These are phyloP conservation scores for Gorsachius goisagi DNA, from an alignment of 2,113 vertebrate genomes.

Conservation along the genomic window DNA sequence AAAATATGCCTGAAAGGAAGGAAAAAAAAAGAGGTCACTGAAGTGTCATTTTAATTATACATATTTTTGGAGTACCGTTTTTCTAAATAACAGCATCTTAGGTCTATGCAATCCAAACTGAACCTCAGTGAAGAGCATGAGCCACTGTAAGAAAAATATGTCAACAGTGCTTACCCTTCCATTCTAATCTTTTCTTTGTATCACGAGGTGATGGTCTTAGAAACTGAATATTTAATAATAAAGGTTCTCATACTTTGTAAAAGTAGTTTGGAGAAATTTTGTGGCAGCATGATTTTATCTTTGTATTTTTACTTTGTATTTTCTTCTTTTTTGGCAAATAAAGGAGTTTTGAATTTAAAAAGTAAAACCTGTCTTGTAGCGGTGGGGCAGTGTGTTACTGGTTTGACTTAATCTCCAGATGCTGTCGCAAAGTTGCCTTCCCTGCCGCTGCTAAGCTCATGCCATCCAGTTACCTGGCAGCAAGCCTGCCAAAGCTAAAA, in stretches of 20 bases:
- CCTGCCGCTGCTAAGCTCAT: background rate
- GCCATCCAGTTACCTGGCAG: background rate
- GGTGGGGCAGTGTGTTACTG: background rate
- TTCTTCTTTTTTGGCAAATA: conserved; percentile 51
- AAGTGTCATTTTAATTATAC: background rate
- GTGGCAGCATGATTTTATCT: conserved; percentile 53
- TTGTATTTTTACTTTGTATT: conserved; percentile 51
- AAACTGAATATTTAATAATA: background rate
- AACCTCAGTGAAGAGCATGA: background rate
- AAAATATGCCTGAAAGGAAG: background rate
- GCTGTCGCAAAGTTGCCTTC: background rate
- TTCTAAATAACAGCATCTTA: background rate
- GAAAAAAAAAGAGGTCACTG: background rate
- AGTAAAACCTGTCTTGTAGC: background rate
- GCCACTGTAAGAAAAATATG: background rate
- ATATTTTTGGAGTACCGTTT: rapidly evolving
- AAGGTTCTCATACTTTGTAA: background rate
- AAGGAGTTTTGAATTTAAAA: conserved; percentile 26
- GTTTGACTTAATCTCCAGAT: background rate
- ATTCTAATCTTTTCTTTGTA: background rate
- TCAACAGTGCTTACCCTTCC: background rate
- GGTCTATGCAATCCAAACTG: background rate
- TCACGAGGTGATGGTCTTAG: background rate
- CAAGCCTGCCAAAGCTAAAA: background rate
- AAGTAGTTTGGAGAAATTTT: conserved; percentile 19